Percentiles rank a stretch among this genome's conserved stretches.
Evolutionary conservation across 2,888 invertebrate genomes (phyloP).

Genomic region (Yponomeuta malinellus): DNA sequence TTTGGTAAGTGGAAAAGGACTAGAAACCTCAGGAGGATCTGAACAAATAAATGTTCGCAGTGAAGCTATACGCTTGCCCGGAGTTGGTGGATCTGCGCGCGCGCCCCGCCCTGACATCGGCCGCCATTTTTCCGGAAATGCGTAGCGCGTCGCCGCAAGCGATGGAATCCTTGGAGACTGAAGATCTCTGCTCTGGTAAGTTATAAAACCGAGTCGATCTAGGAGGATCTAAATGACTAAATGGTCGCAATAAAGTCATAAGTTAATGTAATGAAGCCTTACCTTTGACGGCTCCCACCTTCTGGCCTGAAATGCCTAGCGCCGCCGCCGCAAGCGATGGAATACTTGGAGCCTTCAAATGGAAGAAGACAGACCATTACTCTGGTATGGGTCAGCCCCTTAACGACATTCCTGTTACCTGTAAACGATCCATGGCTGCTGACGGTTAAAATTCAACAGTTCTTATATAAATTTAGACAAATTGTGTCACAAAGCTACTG

Average conservation of each 20-base stretch:
- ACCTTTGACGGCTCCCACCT: conserved; percentile 29
- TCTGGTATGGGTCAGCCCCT: no score
- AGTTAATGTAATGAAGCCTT: background rate
- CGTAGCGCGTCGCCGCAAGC: conserved; percentile 30
- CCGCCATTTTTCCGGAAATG: conserved; percentile 21
- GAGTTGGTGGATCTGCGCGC: conserved; percentile 27
- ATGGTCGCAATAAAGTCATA: background rate
- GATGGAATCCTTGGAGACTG: conserved; percentile 35
- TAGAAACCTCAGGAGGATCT: background rate
- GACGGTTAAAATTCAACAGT: no score
- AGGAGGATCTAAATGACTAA: background rate
- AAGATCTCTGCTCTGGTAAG: conserved; percentile 40
- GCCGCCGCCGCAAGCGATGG: conserved; percentile 32
- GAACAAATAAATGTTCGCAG: background rate
- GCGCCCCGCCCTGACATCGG: conserved; percentile 33
- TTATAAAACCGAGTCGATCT: background rate
- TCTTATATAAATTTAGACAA: no score
- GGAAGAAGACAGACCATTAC: no score
- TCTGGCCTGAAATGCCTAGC: conserved; percentile 21
- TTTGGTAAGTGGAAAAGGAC: conserved; percentile 35
- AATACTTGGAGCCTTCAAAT: conserved; percentile 12
- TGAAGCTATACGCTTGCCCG: conserved; percentile 34
- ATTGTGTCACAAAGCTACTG: no score
- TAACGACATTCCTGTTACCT: no score
- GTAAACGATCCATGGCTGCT: no score